Conservation (phyloP, 2,888 invertebrate genomes). For the Pristionchus fissidentatus region DNA sequence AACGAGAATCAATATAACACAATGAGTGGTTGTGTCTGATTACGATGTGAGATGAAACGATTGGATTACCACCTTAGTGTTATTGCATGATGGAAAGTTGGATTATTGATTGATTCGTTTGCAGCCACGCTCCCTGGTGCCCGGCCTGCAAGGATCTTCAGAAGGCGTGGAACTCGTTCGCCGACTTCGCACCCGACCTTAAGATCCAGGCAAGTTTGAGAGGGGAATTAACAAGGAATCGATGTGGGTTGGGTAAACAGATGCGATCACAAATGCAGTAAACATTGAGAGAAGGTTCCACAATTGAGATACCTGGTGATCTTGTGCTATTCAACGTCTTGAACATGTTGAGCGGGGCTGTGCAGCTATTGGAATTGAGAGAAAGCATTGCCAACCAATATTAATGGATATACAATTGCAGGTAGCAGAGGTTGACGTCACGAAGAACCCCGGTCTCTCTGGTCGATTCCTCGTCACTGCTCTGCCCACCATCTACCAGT, state of each 20-base stretch:
- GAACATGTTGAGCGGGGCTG: no score
- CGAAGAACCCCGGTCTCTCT: constrained; percentile 92
- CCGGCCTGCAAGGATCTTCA: constrained; percentile 94
- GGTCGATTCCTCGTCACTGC: constrained; percentile 97
- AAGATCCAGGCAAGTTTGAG: constrained; percentile 81
- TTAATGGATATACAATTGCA: constrained; percentile 26
- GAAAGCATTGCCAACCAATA: no score
- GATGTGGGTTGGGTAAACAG: no score
- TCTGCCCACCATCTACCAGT: constrained; percentile 97
- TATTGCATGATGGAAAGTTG: no score
- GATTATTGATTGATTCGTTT: not conserved
- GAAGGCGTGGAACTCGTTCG: constrained; percentile 90
- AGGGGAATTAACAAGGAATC: no score
- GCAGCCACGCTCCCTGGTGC: constrained; percentile 98
- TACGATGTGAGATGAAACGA: not conserved
- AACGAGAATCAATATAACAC: no score
- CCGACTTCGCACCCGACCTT: constrained; percentile 83
- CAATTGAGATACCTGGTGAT: no score
- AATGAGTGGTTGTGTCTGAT: not conserved
- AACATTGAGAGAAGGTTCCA: no score
- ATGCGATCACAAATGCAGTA: no score
- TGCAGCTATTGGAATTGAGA: no score
- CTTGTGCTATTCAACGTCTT: no score
- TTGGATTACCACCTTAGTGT: no score
- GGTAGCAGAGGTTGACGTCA: constrained; percentile 93